Base-by-base conservation (phyloP, 2,113 vertebrate species). In the Vanacampus margaritifer region DNA sequence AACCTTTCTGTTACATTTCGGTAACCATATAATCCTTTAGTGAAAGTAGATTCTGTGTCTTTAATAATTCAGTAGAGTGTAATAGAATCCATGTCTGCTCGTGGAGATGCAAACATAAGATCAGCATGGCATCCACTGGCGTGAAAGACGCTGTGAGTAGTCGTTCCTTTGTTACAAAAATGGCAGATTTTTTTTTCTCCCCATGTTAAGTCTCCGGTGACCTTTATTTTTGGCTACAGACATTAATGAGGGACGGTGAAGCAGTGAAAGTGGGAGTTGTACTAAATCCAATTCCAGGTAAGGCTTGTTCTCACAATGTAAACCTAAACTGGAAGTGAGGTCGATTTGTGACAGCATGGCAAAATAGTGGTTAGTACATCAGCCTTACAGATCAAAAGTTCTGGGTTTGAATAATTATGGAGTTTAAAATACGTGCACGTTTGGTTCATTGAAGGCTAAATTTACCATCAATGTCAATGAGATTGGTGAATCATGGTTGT, bases 41-140 rank as follows among this genome's bases (percentile, higher is more conserved):
- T 75, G 82, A 80, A 85, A 89, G 78, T 68, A 63, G 74, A 76
- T 68, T 78, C 79, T 65, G 28, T 1, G 16, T 74, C 68, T 72
- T 91, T 57, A 86, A 88, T 90, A 81, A 79, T 90, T 84, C 35
- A 91, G 56, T 0, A 0, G 37, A 11, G 14, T 74, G 87, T 78
- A 85, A 89, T 73, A 21, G 59, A 80, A 84, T 54, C 83, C 77
- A 69, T 54, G n/a, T 11, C 6, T 23, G 21, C 48, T 23, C 3
- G 50, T 72, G 67, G 57, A 13, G 14, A 9, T 14, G 46, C 46
- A 39, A 64, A 69, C 65, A 60, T 16, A 16, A 39, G 3, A 36
- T 56, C 14, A 19, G 41, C 28, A 79, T 61, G 67, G 64, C 66
- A 21, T 41, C 69, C 61, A 58, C 60, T 45, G 65, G 71, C 73